Evolutionary conservation across 35 echinoderm and acorn worm species (phyloP).

Genomic region (Anneissia japonica): DNA sequence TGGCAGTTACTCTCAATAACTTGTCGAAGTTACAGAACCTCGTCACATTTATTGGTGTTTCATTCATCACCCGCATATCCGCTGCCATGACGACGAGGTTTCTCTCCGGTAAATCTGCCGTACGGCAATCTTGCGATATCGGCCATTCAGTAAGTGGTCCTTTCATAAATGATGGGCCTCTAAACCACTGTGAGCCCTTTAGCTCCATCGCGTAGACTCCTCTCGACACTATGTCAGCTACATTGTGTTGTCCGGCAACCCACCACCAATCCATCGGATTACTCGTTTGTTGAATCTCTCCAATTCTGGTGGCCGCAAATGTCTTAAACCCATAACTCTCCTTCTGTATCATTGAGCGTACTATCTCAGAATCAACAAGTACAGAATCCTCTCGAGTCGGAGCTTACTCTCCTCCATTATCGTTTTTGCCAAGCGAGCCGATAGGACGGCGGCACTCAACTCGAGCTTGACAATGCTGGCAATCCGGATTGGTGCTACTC

Average conservation of each 20-base stretch:
- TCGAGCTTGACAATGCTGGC: no score
- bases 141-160: slow-evolving; percentile 21
- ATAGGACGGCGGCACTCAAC: no score
- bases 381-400: neutral
- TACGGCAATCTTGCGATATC: no score
- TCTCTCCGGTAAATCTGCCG: no score
- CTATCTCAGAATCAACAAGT: slow-evolving; percentile 58
- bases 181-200: neutral
- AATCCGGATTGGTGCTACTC: no score
- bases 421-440: neutral
- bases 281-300: slow-evolving; percentile 32
- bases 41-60: no score
- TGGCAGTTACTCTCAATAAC: no score
- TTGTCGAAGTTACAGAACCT: no score
- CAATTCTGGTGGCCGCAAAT: slow-evolving; percentile 45
- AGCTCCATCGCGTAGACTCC: neutral
- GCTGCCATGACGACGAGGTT: no score
- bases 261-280: slow-evolving; percentile 48
- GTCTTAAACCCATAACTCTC: slow-evolving; percentile 57
- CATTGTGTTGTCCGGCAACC: slow-evolving; percentile 7
- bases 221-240: slow-evolving; percentile 41
- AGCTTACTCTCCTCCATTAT: slow-evolving; percentile 32
- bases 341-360: slow-evolving; percentile 51
- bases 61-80: no score
- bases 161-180: slow-evolving; percentile 28